Evolutionary conservation across 2,888 invertebrate genomes (phyloP).

Genomic region (Acronicta leporina): DNA sequence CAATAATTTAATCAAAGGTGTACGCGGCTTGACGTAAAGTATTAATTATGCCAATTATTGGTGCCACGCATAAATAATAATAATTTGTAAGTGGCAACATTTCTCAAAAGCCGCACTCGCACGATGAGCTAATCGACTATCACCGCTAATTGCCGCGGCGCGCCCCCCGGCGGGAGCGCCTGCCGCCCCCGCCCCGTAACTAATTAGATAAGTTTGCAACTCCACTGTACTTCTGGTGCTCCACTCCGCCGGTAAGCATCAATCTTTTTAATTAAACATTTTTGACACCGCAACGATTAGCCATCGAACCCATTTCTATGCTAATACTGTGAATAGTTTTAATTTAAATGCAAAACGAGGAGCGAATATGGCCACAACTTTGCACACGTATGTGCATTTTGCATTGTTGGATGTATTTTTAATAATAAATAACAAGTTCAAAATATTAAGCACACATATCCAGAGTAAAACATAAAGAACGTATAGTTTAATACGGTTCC

Average conservation of each 20-base stretch:
- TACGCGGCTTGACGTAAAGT: slow-evolving; percentile 44
- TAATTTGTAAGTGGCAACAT: slow-evolving; percentile 85
- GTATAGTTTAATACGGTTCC: slow-evolving; percentile 3
- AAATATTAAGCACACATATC: neutral
- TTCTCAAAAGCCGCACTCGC: slow-evolving; percentile 88
- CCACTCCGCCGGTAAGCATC: slow-evolving; percentile 86
- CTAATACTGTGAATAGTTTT: slow-evolving; percentile 79
- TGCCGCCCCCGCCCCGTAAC: slow-evolving; percentile 69
- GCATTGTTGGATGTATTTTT: slow-evolving; percentile 38
- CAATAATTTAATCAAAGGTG: slow-evolving; percentile 30
- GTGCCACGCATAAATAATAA: slow-evolving; percentile 79
- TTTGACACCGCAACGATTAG: slow-evolving; percentile 88
- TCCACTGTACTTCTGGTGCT: slow-evolving; percentile 87
- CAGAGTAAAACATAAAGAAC: neutral
- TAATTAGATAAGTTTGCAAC: slow-evolving; percentile 89
- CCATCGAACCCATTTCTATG: slow-evolving; percentile 84
- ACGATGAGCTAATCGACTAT: slow-evolving; percentile 89
- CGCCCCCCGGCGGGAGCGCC: slow-evolving; percentile 51
- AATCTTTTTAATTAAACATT: slow-evolving; percentile 89
- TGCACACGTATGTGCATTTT: slow-evolving; percentile 39
- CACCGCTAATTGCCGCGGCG: slow-evolving; percentile 86
- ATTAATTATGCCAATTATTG: slow-evolving; percentile 79
- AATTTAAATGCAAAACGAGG: slow-evolving; percentile 75
- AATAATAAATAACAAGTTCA: no score
- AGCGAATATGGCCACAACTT: slow-evolving; percentile 50